Percentiles rank a stretch among this genome's conserved stretches.
Evolutionary conservation across 1,140 invertebrate species (phyloP).

Genomic region (Potamilus streckersoni): DNA sequence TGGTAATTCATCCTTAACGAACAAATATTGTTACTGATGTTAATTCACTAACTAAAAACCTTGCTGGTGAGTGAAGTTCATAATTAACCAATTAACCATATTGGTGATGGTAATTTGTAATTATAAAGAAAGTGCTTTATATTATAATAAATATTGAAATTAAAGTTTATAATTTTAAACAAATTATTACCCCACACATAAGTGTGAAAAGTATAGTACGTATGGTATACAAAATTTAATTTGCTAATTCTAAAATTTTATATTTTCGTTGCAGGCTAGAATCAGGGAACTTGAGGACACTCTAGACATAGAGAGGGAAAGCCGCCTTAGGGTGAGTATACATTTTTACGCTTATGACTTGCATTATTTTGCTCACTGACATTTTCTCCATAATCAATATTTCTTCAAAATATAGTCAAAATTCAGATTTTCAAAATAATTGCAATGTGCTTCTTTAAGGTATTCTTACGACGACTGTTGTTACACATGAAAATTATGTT

Average conservation of each 20-base stretch:
- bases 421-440: not conserved
- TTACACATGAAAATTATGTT: not conserved
- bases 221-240: not conserved
- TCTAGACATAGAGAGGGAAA: constrained; percentile 65
- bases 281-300: constrained; percentile 67
- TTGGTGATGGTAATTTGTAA: not conserved
- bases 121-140: not conserved
- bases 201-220: not conserved
- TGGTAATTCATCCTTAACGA: too few species aligned
- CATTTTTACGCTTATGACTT: not conserved
- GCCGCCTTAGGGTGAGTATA: constrained; percentile 63
- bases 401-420: constrained; percentile 5
- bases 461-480: not conserved
- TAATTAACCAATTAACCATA: too few species aligned
- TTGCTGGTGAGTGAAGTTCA: too few species aligned
- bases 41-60: too few species aligned
- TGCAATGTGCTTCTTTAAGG: not conserved
- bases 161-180: not conserved
- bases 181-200: not conserved
- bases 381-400: not conserved
- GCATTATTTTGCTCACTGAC: not conserved
- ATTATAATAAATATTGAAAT: not conserved
- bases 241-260: not conserved
- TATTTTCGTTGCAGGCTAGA: constrained; percentile 48
- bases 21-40: too few species aligned